phyloP scores from a whole-genome alignment of 92 coral and sea anemone species.

The Palythoa grandiflora region DNA sequence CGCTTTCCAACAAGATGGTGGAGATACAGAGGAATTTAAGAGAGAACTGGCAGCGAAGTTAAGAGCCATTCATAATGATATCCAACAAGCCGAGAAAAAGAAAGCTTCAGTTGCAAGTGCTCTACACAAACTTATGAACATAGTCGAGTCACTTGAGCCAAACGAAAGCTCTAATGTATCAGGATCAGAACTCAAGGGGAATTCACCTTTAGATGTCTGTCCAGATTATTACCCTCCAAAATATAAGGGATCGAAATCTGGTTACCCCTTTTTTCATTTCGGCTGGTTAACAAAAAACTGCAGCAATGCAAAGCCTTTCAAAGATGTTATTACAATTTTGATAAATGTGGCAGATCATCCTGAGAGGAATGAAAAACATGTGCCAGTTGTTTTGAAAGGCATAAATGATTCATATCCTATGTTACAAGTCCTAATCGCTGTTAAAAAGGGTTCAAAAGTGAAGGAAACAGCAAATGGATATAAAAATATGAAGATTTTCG shows the following conservation, averaged over 20 bases:
- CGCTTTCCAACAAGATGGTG: neutral
- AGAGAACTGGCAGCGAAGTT: constrained; percentile 16
- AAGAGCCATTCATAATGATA: constrained; percentile 3
- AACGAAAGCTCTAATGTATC: neutral
- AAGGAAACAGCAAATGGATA: neutral
- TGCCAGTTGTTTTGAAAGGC: constrained; percentile 26
- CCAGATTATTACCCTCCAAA: constrained; percentile 53
- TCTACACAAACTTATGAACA: constrained; percentile 18
- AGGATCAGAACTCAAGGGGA: neutral
- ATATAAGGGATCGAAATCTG: constrained; percentile 53
- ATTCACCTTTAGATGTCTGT: constrained; percentile 54
- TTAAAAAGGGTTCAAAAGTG: constrained; percentile 29
- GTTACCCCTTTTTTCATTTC: constrained; percentile 63
- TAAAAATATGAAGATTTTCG: constrained; percentile 12
- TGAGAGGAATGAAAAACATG: constrained; percentile 27
- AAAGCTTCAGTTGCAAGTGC: neutral
- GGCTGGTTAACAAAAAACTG: constrained; percentile 63
- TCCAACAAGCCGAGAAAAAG: constrained; percentile 1
- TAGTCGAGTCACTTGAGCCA: constrained; percentile 27
- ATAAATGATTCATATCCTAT: constrained; percentile 23
- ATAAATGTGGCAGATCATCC: constrained; percentile 33
- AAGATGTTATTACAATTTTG: constrained; percentile 30
- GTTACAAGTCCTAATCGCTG: constrained; percentile 12
- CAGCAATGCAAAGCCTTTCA: constrained; percentile 48
- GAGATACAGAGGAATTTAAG: constrained; percentile 8